Evolutionary conservation across 2,113 vertebrate genomes (phyloP).

Genomic region (Colossoma macropomum): DNA sequence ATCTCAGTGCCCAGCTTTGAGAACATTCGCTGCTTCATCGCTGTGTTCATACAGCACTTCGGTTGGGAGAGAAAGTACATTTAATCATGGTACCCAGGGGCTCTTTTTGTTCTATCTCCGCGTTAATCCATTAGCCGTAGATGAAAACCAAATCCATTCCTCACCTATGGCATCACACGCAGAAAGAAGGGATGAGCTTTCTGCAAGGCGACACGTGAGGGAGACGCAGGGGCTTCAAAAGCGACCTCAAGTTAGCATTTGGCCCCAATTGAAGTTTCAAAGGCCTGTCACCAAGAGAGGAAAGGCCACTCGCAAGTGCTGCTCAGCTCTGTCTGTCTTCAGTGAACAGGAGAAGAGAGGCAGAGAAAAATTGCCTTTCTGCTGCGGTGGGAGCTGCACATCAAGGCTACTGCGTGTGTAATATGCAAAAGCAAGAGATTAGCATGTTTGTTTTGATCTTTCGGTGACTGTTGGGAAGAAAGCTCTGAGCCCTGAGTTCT

Average conservation of each 20-base stretch:
- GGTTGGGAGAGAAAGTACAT: conserved; percentile 29
- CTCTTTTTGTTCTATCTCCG: conserved; percentile 50
- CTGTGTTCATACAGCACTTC: conserved; percentile 53
- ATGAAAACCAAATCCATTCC: conserved; percentile 48
- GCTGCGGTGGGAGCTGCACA: conserved; percentile 69
- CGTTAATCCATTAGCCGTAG: conserved; percentile 59
- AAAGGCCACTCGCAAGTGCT: conserved; percentile 33
- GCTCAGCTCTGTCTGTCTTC: conserved; percentile 23
- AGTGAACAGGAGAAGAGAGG: conserved; percentile 25
- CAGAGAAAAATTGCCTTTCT: not conserved
- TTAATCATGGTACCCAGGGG: conserved; percentile 51
- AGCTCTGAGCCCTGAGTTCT: conserved; percentile 48
- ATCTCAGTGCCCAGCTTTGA: conserved; percentile 34
- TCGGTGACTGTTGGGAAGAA: conserved; percentile 65
- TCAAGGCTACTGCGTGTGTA: conserved; percentile 68
- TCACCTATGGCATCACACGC: conserved; percentile 54
- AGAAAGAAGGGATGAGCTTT: conserved; percentile 41
- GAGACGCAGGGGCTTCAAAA: conserved; percentile 57
- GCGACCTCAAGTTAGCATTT: conserved; percentile 47
- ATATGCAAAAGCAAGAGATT: conserved; percentile 70
- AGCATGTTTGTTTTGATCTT: conserved; percentile 72
- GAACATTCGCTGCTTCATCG: conserved; percentile 47
- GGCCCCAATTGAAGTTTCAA: conserved; percentile 54
- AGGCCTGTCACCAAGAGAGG: conserved; percentile 28
- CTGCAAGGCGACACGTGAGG: conserved; percentile 33